Base-by-base conservation (phyloP, 2,888 invertebrate species). In the Matsumyia berberina region DNA sequence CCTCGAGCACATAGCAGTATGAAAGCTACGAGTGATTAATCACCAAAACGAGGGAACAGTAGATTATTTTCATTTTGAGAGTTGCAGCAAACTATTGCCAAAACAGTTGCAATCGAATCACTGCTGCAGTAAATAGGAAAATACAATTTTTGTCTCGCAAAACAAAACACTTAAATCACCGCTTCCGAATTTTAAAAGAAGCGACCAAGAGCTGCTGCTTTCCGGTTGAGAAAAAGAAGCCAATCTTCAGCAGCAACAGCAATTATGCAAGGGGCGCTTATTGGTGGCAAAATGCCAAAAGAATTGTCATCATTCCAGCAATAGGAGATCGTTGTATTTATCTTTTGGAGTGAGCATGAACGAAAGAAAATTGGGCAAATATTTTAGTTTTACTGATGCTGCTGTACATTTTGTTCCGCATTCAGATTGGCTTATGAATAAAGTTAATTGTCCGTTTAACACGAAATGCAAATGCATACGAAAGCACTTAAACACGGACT, bases 241-340 rank as follows among this genome's bases (percentile, higher is more conserved):
- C 33, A n/a, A 17, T 46, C 31, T 44, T 11, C 17, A 15, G 15
- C 49, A 49, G 46, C 19, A 49, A 12, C 49, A 49, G 49, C 35
- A 49, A 42, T 31, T 6, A 11, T 15, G 1, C 15, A 1, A 24
- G 42, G 31, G 11, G 1, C 24, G 24, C 19, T 9, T 15, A 19
- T 17, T 31, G 35, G 49, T 64, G 49, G 64, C 64, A 64, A n/a
- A 35, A 12, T 64, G 64, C 64, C 60, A 2, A 12, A 49, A 35
- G 49, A 49, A 24, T 49, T 49, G 35, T 49, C 49, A 19, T 33
- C 19, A 35, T 62, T 62, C 44, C 60, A 57, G 57, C 12, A 19
- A 39, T 29, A 15, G 58, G 29, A 12, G 5, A 35, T 17, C 7
- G 8, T n/a, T 12, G 11, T 19, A 19, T 57, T 11, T 55, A 0